Evolutionary conservation across 2,113 vertebrate species (phyloP).

Genomic region (Sinosuthora webbiana): DNA sequence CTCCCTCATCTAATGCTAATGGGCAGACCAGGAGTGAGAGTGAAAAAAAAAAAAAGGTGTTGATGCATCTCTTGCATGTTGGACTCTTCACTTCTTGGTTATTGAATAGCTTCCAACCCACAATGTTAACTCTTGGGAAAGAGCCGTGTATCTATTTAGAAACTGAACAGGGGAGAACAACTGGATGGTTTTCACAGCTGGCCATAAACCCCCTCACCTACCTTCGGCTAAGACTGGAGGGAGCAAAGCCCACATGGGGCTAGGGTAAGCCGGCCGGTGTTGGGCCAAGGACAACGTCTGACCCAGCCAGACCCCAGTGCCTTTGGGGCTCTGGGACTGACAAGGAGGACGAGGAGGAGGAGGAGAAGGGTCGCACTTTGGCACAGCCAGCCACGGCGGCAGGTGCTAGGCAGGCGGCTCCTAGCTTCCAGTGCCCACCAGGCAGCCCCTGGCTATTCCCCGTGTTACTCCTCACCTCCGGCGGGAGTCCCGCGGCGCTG

Average conservation of each 20-base stretch:
- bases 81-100: neutral
- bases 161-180: neutral
- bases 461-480: neutral
- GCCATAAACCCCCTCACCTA: neutral
- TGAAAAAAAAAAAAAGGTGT: neutral
- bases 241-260: fast-evolving
- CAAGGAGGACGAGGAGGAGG: neutral
- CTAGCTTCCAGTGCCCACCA: neutral
- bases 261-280: fast-evolving
- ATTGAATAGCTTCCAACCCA: neutral
- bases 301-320: neutral
- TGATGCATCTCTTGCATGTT: neutral
- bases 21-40: neutral
- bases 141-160: neutral
- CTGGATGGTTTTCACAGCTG: neutral
- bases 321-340: no score
- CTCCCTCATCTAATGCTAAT: neutral
- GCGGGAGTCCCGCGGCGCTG: neutral
- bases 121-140: neutral
- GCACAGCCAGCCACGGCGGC: neutral
- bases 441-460: neutral
- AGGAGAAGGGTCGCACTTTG: neutral
- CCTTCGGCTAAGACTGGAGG: fast-evolving
- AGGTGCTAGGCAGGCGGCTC: neutral
- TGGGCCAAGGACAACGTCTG: neutral